Conservation (phyloP, 2,888 invertebrate species). For the Torymus texanus region DNA sequence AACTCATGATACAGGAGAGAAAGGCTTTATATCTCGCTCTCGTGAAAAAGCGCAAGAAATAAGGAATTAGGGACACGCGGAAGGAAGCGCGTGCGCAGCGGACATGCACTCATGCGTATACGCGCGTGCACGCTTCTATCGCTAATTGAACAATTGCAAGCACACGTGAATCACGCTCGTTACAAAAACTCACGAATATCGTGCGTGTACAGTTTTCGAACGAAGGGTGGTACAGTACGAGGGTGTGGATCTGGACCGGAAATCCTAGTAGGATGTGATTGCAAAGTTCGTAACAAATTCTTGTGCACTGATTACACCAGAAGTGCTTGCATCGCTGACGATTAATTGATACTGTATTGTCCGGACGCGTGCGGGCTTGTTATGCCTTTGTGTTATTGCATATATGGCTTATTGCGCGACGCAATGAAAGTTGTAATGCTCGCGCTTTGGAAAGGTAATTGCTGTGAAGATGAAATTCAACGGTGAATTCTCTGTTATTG, state of each 20-base stretch:
- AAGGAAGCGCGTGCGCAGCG: constrained; percentile 11
- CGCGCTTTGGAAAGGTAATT: too few species aligned
- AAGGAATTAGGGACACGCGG: constrained; percentile 37
- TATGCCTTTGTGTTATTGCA: not conserved
- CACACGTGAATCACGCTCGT: not conserved
- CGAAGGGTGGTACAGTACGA: not conserved
- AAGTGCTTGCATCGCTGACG: not conserved
- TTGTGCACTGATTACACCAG: constrained; percentile 38
- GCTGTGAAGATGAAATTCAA: too few species aligned
- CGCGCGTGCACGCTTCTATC: not conserved
- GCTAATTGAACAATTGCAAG: constrained; percentile 16
- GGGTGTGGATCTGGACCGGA: constrained; percentile 42
- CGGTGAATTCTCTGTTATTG: too few species aligned
- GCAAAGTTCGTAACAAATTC: constrained; percentile 2
- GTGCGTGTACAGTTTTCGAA: too few species aligned
- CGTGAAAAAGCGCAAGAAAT: not conserved
- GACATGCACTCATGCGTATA: not conserved
- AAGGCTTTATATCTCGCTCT: constrained; percentile 14
- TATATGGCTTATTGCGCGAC: too few species aligned
- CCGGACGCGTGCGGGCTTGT: not conserved
- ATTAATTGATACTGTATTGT: constrained; percentile 1
- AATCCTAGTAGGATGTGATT: not conserved
- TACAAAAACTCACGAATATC: too few species aligned
- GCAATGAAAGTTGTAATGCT: too few species aligned
- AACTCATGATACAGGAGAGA: constrained; percentile 22